phyloP scores from a whole-genome alignment of 2,888 invertebrate species.

The Papilio gigon region DNA sequence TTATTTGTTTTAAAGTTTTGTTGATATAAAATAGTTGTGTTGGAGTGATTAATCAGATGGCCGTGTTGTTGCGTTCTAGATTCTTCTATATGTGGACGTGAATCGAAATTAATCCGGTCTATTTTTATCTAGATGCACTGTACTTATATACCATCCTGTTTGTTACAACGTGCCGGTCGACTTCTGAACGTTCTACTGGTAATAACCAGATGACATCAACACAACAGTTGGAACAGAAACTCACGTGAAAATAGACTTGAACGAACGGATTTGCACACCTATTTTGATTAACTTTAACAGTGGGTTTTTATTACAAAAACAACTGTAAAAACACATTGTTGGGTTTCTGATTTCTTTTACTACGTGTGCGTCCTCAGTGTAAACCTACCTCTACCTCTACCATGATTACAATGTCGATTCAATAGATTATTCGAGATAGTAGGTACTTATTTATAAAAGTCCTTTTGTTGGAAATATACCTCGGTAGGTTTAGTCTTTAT shows the following conservation, averaged over 20 bases:
- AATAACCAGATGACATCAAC: not conserved
- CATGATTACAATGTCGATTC: too few relatives aligned
- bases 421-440: too few relatives aligned
- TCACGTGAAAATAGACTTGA: not conserved
- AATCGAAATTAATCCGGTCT: slow-evolving; percentile 19
- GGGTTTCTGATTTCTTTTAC: too few relatives aligned
- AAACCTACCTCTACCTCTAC: too few relatives aligned
- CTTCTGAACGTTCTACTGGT: not conserved
- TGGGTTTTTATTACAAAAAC: too few relatives aligned
- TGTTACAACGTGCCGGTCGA: slow-evolving; percentile 2
- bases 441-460: too few relatives aligned
- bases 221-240: not conserved
- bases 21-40: not conserved
- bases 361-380: too few relatives aligned
- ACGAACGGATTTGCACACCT: not conserved
- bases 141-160: slow-evolving; percentile 8
- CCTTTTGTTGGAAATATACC: too few relatives aligned
- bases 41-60: not conserved
- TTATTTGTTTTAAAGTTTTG: slow-evolving; percentile 5
- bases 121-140: slow-evolving; percentile 4
- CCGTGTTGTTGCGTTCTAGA: slow-evolving; percentile 6
- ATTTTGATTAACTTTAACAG: not conserved
- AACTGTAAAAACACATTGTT: too few relatives aligned
- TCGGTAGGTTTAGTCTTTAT: too few relatives aligned
- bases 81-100: slow-evolving; percentile 7